Conservation (phyloP, 1,140 invertebrate species). For the Penaeus chinensis region DNA sequence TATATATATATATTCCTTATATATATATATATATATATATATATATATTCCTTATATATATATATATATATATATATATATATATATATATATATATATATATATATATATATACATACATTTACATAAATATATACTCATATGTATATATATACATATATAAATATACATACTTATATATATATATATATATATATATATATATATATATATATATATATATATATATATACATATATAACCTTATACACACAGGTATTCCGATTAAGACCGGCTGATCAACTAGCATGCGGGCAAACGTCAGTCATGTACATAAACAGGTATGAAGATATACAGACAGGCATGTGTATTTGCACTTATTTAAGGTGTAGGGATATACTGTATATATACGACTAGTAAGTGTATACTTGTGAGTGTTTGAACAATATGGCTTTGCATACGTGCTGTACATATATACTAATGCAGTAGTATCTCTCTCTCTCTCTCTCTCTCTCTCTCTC, state of each 20-base stretch:
- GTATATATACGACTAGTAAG: too few relatives aligned
- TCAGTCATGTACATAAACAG: background rate
- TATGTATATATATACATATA: background rate
- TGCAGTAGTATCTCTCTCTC: too few relatives aligned
- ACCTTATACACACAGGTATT: background rate
- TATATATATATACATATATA: conserved; percentile 15
- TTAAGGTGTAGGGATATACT: too few relatives aligned
- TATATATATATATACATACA: conserved; percentile 16
- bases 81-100: conserved; percentile 22
- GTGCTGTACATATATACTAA: too few relatives aligned
- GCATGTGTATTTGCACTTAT: too few relatives aligned
- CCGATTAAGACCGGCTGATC: too few relatives aligned
- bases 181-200: conserved; percentile 22
- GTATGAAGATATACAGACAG: too few relatives aligned
- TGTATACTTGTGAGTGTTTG: too few relatives aligned
- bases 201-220: conserved; percentile 22
- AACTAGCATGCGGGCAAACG: too few relatives aligned
- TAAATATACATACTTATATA: background rate
- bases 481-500: too few relatives aligned
- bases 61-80: background rate
- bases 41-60: background rate
- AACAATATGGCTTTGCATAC: too few relatives aligned
- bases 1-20: conserved; percentile 12
- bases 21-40: too few relatives aligned
- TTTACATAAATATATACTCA: background rate